Evolutionary conservation across 1,140 invertebrate genomes (phyloP).

Genomic region (Armadillidium nasatum): DNA sequence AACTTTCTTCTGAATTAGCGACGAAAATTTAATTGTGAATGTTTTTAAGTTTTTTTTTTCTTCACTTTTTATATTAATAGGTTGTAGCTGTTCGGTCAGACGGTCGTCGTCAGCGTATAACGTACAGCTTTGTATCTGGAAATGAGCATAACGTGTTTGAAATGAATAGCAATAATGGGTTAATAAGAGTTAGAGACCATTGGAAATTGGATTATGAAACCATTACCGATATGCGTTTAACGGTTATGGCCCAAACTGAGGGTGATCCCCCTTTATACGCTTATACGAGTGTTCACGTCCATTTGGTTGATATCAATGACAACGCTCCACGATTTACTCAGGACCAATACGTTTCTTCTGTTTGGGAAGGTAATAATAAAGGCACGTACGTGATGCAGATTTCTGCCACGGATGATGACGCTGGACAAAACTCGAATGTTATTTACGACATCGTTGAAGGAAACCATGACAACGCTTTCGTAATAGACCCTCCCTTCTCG

Average conservation of each 20-base stretch:
- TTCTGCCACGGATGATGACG: conserved; percentile 78
- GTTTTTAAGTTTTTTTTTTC: too few relatives aligned
- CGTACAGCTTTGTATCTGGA: conserved; percentile 79
- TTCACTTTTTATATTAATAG: not conserved
- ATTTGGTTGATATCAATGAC: conserved; percentile 81
- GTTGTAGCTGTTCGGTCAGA: conserved; percentile 78
- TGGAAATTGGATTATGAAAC: conserved; percentile 76
- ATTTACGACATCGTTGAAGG: conserved; percentile 93
- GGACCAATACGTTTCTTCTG: conserved; percentile 74
- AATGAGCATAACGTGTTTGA: conserved; percentile 79
- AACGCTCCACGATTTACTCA: conserved; percentile 88
- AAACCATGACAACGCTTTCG: conserved; percentile 91
- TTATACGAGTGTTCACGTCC: conserved; percentile 71
- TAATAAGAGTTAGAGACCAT: conserved; percentile 71
- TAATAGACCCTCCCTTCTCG: conserved; percentile 85
- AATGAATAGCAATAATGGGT: conserved; percentile 69
- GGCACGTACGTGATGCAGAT: conserved; percentile 76
- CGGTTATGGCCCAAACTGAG: conserved; percentile 52
- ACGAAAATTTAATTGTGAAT: too few relatives aligned
- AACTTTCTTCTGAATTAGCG: too few relatives aligned
- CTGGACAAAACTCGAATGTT: conserved; percentile 74
- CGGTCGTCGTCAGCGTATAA: conserved; percentile 69
- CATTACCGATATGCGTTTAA: conserved; percentile 55
- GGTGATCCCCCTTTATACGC: conserved; percentile 60
- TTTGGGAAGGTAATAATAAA: conserved; percentile 83